These are phyloP conservation scores for Gymnopithys bicolor DNA, from an alignment of 2,797 vertebrate species.

Conservation along the genomic window DNA sequence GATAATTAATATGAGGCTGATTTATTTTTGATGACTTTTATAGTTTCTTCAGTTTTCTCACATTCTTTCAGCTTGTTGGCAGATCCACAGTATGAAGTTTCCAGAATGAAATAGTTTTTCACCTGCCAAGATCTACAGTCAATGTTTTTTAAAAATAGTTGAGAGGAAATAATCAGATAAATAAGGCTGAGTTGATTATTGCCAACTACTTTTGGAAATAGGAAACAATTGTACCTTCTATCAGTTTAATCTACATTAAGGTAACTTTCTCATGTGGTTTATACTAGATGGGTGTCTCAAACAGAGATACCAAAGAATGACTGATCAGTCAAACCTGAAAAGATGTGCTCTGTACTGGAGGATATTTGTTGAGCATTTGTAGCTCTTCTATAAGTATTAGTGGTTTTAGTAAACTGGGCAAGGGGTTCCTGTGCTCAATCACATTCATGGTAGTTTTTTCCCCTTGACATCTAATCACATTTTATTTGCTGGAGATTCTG, in stretches of 20 bases:
- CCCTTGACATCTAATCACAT: background rate
- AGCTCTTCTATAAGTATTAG: background rate
- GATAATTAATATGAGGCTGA: background rate
- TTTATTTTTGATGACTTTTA: background rate
- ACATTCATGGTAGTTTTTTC: background rate
- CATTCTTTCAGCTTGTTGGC: background rate
- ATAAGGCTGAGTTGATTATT: background rate
- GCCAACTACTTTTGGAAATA: background rate
- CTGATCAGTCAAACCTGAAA: background rate
- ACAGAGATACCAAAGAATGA: background rate
- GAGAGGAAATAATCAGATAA: background rate
- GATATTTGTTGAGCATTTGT: background rate
- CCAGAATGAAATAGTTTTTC: background rate
- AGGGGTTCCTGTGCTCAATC: background rate
- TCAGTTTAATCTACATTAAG: background rate
- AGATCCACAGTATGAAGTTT: background rate
- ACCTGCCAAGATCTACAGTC: background rate
- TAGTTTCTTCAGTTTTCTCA: background rate
- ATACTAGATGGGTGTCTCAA: background rate
- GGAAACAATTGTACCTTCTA: background rate
- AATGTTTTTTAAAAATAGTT: background rate
- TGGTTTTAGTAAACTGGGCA: background rate
- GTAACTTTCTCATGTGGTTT: background rate
- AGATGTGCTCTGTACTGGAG: background rate
- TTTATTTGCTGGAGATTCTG: background rate